phyloP scores from a whole-genome alignment of 2,797 vertebrate species.

The Leptoclinus maculatus region DNA sequence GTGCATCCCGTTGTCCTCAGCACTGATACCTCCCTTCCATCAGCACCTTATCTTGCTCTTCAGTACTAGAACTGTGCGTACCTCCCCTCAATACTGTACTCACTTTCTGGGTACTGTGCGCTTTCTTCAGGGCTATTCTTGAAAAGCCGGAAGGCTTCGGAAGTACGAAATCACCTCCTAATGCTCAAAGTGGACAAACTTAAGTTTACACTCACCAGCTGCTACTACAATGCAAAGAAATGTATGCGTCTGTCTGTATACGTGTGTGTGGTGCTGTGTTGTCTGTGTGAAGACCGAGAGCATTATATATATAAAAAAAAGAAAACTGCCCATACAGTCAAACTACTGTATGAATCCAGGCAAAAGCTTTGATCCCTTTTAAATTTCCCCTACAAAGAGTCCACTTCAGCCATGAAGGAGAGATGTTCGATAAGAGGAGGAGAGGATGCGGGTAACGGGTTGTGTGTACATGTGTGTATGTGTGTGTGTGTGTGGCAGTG shows the following conservation, averaged over 20 bases:
- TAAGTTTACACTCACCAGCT: not conserved
- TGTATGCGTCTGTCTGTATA: not conserved
- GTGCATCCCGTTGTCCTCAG: not conserved
- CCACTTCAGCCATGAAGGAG: constrained; percentile 39
- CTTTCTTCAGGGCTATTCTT: not conserved
- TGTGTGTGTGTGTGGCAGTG: constrained; percentile 21
- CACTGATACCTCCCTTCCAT: not conserved
- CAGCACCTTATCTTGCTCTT: not conserved
- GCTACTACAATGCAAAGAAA: not conserved
- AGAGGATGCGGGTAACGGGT: constrained; percentile 10
- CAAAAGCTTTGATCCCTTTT: constrained; percentile 47
- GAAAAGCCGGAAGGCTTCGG: not conserved
- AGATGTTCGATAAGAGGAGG: constrained; percentile 27
- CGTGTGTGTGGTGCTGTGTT: not conserved
- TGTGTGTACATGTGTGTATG: constrained; percentile 22
- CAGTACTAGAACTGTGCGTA: not conserved
- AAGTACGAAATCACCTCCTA: not conserved
- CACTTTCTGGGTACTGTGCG: not conserved
- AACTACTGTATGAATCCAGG: constrained; percentile 21
- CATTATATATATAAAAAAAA: not conserved
- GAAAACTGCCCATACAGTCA: not conserved
- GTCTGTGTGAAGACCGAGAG: not conserved
- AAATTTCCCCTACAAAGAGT: constrained; percentile 28
- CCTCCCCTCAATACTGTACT: not conserved
- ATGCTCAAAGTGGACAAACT: not conserved